Base-by-base conservation (phyloP, 2,113 vertebrate species). In the Haplotaxodon microlepis region DNA sequence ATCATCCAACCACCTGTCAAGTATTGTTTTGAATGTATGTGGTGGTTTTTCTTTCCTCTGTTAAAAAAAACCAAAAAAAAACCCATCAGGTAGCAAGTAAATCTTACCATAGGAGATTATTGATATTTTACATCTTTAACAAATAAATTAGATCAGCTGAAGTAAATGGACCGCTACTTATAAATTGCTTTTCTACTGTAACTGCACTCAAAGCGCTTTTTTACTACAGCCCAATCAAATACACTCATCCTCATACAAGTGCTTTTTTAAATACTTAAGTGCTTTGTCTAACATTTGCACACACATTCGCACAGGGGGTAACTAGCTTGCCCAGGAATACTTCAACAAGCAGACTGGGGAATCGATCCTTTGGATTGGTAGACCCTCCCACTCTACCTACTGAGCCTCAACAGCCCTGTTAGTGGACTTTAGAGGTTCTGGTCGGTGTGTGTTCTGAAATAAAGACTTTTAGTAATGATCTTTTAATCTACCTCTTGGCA, bases 351-450 rank as follows among this genome's bases (percentile, higher is more conserved):
- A 69, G 11, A 69, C 19, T 69, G 19, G 19, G 63, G 34, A 21
- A 40, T 69, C 5, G 7, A 21, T 21, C 63, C 36, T 66, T 38
- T 38, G 31, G 61, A 38, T 66, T 38, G 31, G 8, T 21, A 69
- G 63, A 69, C 34, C 63, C 34, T 69, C 63, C 63, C 7, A 14
- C 57, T 61, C 57, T 6, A 61, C 27, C 57, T 61, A 4, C 57
- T 61, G 57, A 31, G 14, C 57, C 14, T 31, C 57, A 21, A 69
- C 63, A 40, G 36, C 63, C 63, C 63, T 69, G n/a, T 47, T 76
- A 76, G 69, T 76, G 40, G 24, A 45, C 24, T 76, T 76, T 11
- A 47, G 69, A 71, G 66, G 12, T 71, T 40, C 36, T 71, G 66
- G 38, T 45, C 0, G 5, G 40, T 76, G 21, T 66, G 31, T 66